Conservation (phyloP, 1,140 invertebrate genomes). For the Phocides pigmalion region DNA sequence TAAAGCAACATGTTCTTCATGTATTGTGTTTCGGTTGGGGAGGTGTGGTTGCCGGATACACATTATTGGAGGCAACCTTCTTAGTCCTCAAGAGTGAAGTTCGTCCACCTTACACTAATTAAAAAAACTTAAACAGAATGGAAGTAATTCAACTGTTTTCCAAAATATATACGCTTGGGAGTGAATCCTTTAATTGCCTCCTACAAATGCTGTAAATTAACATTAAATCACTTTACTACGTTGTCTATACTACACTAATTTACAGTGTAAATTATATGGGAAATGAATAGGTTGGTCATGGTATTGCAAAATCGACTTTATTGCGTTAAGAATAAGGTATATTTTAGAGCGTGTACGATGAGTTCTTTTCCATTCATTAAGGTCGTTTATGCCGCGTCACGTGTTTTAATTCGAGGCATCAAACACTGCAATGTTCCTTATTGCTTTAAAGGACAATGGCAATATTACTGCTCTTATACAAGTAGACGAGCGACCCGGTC, state of each 20-base stretch:
- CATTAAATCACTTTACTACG: slow-evolving; percentile 2
- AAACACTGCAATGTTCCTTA: slow-evolving; percentile 27
- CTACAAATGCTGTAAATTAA: slow-evolving; percentile 1
- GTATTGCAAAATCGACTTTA: not conserved
- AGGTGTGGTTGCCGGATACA: too few species aligned
- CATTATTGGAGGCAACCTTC: too few species aligned
- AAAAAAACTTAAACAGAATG: too few species aligned
- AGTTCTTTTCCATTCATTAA: slow-evolving; percentile 31
- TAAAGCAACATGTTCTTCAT: too few species aligned
- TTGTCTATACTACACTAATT: slow-evolving; percentile 14
- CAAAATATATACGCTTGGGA: too few species aligned
- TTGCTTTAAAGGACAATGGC: slow-evolving; percentile 23
- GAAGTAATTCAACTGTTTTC: too few species aligned
- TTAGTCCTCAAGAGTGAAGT: too few species aligned
- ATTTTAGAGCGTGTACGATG: not conserved
- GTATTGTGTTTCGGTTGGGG: too few species aligned
- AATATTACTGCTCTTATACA: too few species aligned
- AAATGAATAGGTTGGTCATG: not conserved
- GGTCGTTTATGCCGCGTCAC: slow-evolving; percentile 36
- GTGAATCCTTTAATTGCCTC: too few species aligned
- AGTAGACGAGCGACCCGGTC: too few species aligned
- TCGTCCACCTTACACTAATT: too few species aligned
- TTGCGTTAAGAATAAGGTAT: not conserved
- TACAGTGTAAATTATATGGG: slow-evolving; percentile 16
- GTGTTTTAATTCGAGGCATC: slow-evolving; percentile 36